Evolutionary conservation across 2,888 invertebrate genomes (phyloP).

Genomic region (Mimachlamys varia): DNA sequence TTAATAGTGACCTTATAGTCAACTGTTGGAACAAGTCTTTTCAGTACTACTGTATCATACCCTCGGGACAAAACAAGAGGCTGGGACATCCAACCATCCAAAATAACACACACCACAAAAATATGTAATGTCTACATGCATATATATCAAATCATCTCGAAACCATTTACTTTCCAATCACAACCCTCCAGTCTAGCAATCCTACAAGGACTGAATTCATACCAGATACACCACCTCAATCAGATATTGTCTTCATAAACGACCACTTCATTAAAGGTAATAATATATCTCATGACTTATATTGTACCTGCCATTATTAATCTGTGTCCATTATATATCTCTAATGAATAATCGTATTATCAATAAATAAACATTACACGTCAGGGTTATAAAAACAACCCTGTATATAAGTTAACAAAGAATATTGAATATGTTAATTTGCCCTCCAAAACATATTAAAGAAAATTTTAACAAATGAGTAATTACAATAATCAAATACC

Average conservation of each 20-base stretch:
- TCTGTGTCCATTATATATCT: not conserved
- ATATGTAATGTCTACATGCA: not conserved
- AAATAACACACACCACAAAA: not conserved
- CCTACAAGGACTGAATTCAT: not conserved
- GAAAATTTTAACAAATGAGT: slow-evolving; percentile 38
- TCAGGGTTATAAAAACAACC: not conserved
- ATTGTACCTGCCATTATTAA: not conserved
- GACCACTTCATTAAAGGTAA: too few relatives aligned
- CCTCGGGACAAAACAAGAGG: not conserved
- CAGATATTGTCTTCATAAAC: not conserved
- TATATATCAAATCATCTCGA: too few relatives aligned
- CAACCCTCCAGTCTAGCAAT: not conserved
- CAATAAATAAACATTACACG: slow-evolving; percentile 8
- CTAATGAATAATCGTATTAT: not conserved
- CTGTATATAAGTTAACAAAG: slow-evolving; percentile 8
- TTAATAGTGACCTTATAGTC: too few relatives aligned
- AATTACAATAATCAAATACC: not conserved
- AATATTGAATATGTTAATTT: not conserved
- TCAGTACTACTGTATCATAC: not conserved
- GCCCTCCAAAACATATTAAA: slow-evolving; percentile 40
- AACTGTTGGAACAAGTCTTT: too few relatives aligned
- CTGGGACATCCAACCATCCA: not conserved
- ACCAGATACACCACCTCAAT: not conserved
- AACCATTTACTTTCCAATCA: not conserved
- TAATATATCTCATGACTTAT: not conserved